Evolutionary conservation across 2,888 invertebrate genomes (phyloP).

Genomic region (Sesamia inferens): DNA sequence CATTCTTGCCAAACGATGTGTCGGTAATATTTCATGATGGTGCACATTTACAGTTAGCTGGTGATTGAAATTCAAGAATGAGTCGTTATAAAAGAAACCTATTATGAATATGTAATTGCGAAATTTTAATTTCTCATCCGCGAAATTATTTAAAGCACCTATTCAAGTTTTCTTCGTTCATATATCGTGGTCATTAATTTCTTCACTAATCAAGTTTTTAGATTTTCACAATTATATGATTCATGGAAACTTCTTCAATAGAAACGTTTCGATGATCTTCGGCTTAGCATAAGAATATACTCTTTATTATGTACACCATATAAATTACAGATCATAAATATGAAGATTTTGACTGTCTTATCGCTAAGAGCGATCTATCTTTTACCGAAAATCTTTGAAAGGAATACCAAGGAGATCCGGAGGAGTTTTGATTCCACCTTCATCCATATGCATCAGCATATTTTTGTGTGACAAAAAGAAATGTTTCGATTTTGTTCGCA

Average conservation of each 20-base stretch:
- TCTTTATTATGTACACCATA: too few species aligned
- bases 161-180: conserved; percentile 30
- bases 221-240: neutral
- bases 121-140: conserved; percentile 35
- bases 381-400: too few species aligned
- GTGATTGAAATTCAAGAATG: conserved; percentile 50
- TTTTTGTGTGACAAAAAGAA: neutral
- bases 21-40: conserved; percentile 46
- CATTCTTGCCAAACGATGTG: conserved; percentile 40
- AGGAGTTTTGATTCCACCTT: neutral
- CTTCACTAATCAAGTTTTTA: conserved; percentile 8
- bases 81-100: conserved; percentile 26
- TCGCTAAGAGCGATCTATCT: too few species aligned
- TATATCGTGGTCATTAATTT: conserved; percentile 42
- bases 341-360: too few species aligned
- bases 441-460: neutral
- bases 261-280: neutral
- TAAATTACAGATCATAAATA: too few species aligned
- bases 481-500: neutral
- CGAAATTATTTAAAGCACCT: conserved; percentile 15
- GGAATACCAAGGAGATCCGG: too few species aligned
- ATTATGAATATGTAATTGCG: conserved; percentile 48
- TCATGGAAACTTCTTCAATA: neutral
- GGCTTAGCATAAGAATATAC: neutral
- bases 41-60: conserved; percentile 45